Base-by-base conservation (phyloP, 2,888 invertebrate genomes). In the Macrosoma leucophasiata region DNA sequence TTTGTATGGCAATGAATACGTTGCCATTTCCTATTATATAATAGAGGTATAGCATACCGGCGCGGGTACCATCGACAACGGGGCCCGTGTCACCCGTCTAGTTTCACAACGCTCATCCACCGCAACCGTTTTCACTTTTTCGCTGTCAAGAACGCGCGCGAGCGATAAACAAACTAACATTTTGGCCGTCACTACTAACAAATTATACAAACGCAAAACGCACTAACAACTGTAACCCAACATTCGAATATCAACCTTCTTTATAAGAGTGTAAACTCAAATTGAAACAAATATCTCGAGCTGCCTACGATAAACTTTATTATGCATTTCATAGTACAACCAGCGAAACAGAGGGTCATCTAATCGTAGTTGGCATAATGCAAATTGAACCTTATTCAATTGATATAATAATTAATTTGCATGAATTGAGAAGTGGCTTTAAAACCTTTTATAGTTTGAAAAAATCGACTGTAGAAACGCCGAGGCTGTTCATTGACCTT, bases 401-500 rank as follows among this genome's bases (percentile, higher is more conserved):
- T 29, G 49, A 10, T 30, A 51, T 70, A 74, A 49, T 43, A 55
- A 52, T 47, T 46, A 48, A 50, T 64, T 66, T 70, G 33, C 50
- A 50, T 36, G 48, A 39, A 40, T 49, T 43, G 27, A 15, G 29
- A 38, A 50, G 39, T 48, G 50, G 41, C 43, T 36, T 57, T 56
- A 54, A 56, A 61, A 39, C 46, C 45, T 43, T 53, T 52, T 65
- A 55, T 54, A 55, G 67, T 71, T 52, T 58, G 48, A 55, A 61
- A 50, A 62, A 48, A 50, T 52, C 45, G 57, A 55, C 64, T 69
- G 70, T 76, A 75, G 77, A 82, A 82, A 79, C 79, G 73, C 68
- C 82, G 81, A 82, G 79, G 82, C 78, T 81, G 82, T 81, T 81
- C 84, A 74, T 81, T 82, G 84, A 84, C 82, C 82, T 82, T 82